Percentiles rank a stretch among this genome's conserved stretches.
These are phyloP conservation scores for Prunella himalayana DNA, from an alignment of 2,113 vertebrate species.

Conservation along the genomic window DNA sequence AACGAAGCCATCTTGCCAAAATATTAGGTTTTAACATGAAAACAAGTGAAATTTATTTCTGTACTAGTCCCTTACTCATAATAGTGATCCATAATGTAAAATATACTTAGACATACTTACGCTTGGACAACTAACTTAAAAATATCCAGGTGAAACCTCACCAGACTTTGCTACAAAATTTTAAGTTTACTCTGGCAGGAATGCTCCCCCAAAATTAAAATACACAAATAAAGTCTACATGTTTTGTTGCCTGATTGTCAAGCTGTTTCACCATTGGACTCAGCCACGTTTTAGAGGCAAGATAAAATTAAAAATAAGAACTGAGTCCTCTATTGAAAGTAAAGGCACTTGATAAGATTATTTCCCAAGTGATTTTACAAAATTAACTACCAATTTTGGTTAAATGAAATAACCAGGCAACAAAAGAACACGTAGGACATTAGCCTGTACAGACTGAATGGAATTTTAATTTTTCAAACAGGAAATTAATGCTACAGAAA, in stretches of 20 bases:
- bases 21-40: neutral
- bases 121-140: neutral
- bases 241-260: neutral
- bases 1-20: neutral
- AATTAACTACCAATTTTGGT: neutral
- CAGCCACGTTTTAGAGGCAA: neutral
- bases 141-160: neutral
- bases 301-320: neutral
- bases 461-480: neutral
- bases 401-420: neutral
- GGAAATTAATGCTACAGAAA: neutral
- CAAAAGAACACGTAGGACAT: neutral
- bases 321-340: neutral
- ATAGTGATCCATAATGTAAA: neutral
- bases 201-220: neutral
- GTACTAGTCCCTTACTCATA: neutral
- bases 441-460: neutral
- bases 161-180: neutral
- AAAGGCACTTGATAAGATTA: neutral
- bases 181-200: neutral
- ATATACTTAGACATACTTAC: neutral
- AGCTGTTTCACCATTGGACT: neutral
- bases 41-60: neutral
- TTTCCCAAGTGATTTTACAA: neutral
- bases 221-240: neutral